These are phyloP conservation scores for Pangasianodon hypophthalmus DNA, from an alignment of 2,113 vertebrate genomes.

Conservation along the genomic window DNA sequence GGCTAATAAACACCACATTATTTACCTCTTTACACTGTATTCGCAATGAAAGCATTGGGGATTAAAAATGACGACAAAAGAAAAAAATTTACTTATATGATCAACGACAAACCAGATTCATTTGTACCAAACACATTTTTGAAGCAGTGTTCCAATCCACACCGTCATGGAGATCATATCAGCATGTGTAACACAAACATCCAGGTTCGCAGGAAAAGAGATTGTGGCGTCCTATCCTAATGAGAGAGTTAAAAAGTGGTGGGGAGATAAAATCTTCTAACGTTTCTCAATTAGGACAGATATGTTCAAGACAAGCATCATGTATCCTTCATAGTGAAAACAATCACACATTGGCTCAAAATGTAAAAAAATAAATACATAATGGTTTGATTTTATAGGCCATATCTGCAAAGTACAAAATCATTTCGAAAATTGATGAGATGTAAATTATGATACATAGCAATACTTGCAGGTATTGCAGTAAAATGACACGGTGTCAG, in stretches of 20 bases:
- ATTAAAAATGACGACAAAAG: no score
- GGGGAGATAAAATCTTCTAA: no score
- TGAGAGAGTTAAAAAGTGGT: neutral
- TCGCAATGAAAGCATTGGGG: no score
- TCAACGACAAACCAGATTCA: neutral
- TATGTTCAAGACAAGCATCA: neutral
- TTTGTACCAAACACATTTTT: neutral
- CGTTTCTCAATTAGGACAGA: no score
- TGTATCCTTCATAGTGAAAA: neutral
- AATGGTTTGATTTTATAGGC: no score
- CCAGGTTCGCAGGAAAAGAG: neutral
- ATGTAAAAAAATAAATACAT: neutral
- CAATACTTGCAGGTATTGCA: neutral
- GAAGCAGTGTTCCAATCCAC: neutral
- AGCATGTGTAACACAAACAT: neutral
- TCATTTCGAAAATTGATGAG: neutral
- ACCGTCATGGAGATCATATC: neutral
- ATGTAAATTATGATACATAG: neutral
- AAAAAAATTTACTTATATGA: neutral
- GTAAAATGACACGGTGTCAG: neutral
- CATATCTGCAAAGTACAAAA: no score
- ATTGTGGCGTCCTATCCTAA: neutral
- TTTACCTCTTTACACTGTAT: no score
- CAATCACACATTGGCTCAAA: neutral
- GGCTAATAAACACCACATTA: neutral